A percentile compares a stretch with the other conserved stretches of the same genome.
Conservation (phyloP, 2,888 invertebrate species). For the Hypsopygia costalis region DNA sequence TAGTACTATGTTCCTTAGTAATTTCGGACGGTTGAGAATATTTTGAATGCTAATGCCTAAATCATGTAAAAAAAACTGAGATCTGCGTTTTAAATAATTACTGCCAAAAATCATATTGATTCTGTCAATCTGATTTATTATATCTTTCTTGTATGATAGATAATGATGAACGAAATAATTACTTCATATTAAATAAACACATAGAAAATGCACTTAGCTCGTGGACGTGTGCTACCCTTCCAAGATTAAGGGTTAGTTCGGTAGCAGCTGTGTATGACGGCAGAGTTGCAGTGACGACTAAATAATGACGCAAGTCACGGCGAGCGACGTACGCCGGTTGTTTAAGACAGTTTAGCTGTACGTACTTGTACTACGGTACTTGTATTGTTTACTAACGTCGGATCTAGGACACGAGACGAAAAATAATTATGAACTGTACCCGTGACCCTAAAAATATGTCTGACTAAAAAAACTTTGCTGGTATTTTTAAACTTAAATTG, state of each 20-base stretch:
- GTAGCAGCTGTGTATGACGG: slow-evolving; percentile 40
- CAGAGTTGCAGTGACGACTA: slow-evolving; percentile 36
- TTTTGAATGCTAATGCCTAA: too few species aligned
- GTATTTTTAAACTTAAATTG: too few species aligned
- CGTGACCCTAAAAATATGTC: not conserved
- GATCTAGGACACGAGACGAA: not conserved
- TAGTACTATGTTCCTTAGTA: too few species aligned
- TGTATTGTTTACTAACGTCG: not conserved
- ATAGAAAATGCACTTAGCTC: not conserved
- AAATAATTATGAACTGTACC: not conserved
- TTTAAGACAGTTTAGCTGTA: slow-evolving; percentile 22
- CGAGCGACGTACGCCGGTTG: slow-evolving; percentile 26
- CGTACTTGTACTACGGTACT: not conserved
- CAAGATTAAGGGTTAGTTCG: slow-evolving; percentile 22
- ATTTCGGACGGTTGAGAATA: too few species aligned
- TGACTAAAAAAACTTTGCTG: too few species aligned
- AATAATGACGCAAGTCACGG: slow-evolving; percentile 35
- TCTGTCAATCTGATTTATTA: too few species aligned
- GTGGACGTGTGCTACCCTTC: not conserved
- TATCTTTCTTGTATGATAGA: too few species aligned
- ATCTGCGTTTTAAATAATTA: too few species aligned
- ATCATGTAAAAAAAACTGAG: too few species aligned
- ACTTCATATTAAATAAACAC: too few species aligned
- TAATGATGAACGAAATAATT: too few species aligned
- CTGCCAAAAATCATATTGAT: too few species aligned